Evolutionary conservation across 2,113 vertebrate species (phyloP).

Genomic region (Daphoenositta chrysoptera): DNA sequence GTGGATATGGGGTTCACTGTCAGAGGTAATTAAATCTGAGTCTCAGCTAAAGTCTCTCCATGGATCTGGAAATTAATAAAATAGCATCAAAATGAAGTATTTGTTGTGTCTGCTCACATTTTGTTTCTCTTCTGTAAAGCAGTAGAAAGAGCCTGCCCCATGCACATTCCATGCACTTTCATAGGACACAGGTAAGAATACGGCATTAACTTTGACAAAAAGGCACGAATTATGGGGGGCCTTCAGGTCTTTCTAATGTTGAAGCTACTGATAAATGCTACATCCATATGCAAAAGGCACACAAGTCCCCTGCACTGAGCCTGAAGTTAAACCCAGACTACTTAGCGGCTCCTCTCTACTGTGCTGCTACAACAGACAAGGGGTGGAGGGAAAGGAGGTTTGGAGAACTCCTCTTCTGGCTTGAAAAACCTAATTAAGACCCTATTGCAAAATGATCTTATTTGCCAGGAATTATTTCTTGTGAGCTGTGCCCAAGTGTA

Average conservation of each 20-base stretch:
- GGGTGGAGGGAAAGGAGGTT: neutral
- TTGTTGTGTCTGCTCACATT: neutral
- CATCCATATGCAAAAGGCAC: neutral
- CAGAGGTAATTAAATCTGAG: neutral
- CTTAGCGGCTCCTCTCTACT: neutral
- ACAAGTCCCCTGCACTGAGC: neutral
- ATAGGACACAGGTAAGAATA: neutral
- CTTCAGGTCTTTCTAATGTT: neutral
- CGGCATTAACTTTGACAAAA: neutral
- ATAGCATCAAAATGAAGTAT: neutral
- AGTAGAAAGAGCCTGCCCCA: neutral
- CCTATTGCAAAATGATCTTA: neutral
- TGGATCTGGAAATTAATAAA: neutral
- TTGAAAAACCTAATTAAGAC: neutral
- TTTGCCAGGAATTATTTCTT: neutral
- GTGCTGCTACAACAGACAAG: neutral
- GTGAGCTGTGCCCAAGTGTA: neutral
- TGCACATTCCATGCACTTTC: neutral
- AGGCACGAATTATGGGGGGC: neutral
- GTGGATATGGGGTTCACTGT: neutral
- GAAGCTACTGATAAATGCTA: neutral
- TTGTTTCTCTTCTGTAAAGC: neutral
- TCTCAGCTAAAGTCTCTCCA: neutral
- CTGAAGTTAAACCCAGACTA: neutral
- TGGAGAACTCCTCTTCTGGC: neutral